These are phyloP conservation scores for Torymus auratus DNA, from an alignment of 2,888 invertebrate genomes.

Conservation along the genomic window DNA sequence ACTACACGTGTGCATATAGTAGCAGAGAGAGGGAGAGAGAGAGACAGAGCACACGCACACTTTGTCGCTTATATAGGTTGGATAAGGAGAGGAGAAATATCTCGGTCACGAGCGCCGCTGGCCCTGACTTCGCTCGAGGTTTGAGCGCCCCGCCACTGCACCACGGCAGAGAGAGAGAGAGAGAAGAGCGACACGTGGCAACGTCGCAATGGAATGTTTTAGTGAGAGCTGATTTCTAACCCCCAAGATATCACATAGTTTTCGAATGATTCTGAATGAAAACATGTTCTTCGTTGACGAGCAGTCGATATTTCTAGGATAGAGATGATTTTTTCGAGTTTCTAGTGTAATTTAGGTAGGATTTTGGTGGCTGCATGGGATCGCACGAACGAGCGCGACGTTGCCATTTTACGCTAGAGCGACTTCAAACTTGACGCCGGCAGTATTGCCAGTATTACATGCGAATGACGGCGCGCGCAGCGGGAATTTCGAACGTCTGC, in stretches of 20 bases:
- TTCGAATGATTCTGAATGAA: background rate
- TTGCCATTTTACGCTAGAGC: background rate
- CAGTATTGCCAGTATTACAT: too few relatives aligned
- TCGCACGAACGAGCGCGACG: background rate
- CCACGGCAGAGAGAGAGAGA: too few relatives aligned
- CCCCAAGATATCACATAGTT: background rate
- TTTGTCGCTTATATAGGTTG: constrained; percentile 36
- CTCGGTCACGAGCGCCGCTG: constrained; percentile 54
- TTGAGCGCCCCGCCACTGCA: constrained; percentile 37
- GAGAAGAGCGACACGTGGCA: constrained; percentile 5
- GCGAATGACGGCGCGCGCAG: background rate
- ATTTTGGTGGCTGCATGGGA: background rate
- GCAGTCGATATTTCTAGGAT: too few relatives aligned
- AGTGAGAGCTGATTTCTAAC: background rate
- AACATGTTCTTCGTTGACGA: background rate
- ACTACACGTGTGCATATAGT: too few relatives aligned
- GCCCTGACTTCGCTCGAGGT: constrained; percentile 46
- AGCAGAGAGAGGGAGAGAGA: too few relatives aligned
- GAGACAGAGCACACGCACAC: background rate
- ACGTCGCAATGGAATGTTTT: background rate
- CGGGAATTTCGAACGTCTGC: constrained; percentile 24
- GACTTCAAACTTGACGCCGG: constrained; percentile 34
- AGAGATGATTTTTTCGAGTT: background rate
- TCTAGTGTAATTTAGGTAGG: background rate
- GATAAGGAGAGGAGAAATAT: constrained; percentile 36